Conservation (phyloP, 2,888 invertebrate species). For the Gymnoscelis rufifasciata region DNA sequence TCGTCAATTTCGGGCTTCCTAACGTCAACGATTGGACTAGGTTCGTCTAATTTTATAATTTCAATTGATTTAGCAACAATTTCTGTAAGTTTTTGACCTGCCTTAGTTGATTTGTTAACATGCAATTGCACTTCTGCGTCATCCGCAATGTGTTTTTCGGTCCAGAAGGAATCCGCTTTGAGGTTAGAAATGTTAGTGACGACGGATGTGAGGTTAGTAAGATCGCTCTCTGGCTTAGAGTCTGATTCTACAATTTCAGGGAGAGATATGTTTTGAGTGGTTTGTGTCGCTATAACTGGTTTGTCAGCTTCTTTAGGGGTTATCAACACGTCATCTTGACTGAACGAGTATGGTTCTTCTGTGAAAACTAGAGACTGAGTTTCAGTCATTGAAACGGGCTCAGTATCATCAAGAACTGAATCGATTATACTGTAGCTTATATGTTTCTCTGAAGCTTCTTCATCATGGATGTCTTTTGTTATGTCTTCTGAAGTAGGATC, state of each 20-base stretch:
- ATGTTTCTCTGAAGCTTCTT: constrained; percentile 43
- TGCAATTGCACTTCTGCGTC: constrained; percentile 75
- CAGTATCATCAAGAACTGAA: constrained; percentile 47
- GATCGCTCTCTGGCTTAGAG: constrained; percentile 24
- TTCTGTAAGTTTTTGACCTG: constrained; percentile 17
- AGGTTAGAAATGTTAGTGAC: constrained; percentile 58
- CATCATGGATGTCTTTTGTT: constrained; percentile 23
- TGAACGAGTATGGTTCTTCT: constrained; percentile 31
- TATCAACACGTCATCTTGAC: constrained; percentile 37
- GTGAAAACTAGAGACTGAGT: constrained; percentile 40
- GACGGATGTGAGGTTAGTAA: constrained; percentile 48
- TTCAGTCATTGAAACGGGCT: constrained; percentile 38
- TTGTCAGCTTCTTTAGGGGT: constrained; percentile 40
- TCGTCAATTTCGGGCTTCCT: constrained; percentile 28
- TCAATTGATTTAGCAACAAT: constrained; percentile 11
- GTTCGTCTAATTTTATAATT: background rate
- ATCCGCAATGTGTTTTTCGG: constrained; percentile 76
- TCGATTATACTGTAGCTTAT: constrained; percentile 55
- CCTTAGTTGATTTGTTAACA: constrained; percentile 39
- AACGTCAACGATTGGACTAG: constrained; percentile 22
- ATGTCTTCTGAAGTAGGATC: constrained; percentile 11
- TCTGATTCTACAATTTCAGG: constrained; percentile 15
- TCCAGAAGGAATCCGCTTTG: constrained; percentile 79
- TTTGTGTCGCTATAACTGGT: constrained; percentile 22
- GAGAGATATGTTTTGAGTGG: constrained; percentile 2